Percentiles rank a stretch among this genome's conserved stretches.
Conservation (phyloP, 2,797 vertebrate species). For the Lates japonicus region DNA sequence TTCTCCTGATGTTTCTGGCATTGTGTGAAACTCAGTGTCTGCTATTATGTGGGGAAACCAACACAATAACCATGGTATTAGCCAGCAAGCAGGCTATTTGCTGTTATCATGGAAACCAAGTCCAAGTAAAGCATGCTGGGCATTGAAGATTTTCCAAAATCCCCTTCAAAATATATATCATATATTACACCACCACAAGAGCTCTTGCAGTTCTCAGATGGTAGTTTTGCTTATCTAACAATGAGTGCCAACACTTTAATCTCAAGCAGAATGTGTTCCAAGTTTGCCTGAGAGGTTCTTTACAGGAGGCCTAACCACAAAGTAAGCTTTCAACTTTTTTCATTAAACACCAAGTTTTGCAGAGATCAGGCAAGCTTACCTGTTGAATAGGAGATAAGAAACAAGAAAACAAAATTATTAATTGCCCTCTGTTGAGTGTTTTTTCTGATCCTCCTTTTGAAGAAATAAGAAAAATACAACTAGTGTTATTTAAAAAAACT, state of each 20-base stretch:
- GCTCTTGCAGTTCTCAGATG: slow-evolving; percentile 23
- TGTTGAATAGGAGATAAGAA: slow-evolving; percentile 10
- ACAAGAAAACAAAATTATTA: slow-evolving; percentile 1
- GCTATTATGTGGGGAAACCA: slow-evolving; percentile 16
- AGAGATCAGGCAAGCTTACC: not conserved
- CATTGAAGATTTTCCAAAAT: slow-evolving; percentile 2
- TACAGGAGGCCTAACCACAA: slow-evolving; percentile 16
- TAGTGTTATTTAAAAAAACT: not conserved
- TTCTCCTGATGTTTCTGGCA: not conserved
- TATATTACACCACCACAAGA: slow-evolving; percentile 7
- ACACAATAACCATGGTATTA: slow-evolving; percentile 7
- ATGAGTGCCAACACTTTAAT: slow-evolving; percentile 36
- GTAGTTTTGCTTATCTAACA: slow-evolving; percentile 30
- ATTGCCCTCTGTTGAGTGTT: slow-evolving; percentile 9
- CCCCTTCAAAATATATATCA: slow-evolving; percentile 22
- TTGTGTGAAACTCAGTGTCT: not conserved
- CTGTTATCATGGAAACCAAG: slow-evolving; percentile 21
- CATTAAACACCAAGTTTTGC: slow-evolving; percentile 20
- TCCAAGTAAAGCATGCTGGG: slow-evolving; percentile 12
- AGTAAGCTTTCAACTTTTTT: slow-evolving; percentile 28
- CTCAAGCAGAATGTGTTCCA: slow-evolving; percentile 15
- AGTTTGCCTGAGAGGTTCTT: slow-evolving; percentile 24
- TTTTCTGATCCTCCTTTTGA: not conserved
- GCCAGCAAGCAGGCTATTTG: not conserved
- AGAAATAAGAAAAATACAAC: not conserved